Evolutionary conservation across 1,140 invertebrate species (phyloP), one percentile per base, ranked within the genome.

Genomic region (Eueides isabella): DNA sequence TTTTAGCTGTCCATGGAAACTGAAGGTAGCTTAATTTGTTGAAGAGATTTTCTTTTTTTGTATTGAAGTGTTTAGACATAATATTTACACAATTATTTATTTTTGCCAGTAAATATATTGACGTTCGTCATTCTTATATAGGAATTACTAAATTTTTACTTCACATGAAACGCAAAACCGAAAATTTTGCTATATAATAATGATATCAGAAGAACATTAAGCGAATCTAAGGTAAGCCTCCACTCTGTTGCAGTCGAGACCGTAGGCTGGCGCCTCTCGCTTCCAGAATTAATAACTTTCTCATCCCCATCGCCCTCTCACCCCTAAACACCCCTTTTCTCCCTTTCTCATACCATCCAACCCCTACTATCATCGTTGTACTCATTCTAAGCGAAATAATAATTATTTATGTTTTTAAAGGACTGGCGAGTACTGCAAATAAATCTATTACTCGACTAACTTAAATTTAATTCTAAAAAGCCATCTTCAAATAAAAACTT

Each of bases 211-310:
- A 86, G 85, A 88, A 89, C 87, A 90, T 88, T 92, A 91, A 88
- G 81, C 85, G 82, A 86, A 85, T 87, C 84, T 86, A 87, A 89
- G 89, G 89, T 91, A 88, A 92, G 89, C 87, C 84, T 87, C 87
- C 82, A 89, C 84, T 88, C 80, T 85, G 87, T 90, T 89, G 89
- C 89, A 92, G 88, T 88, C 82, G 86, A 83, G 86, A 87, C 84
- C 82, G 87, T 90, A 91, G 89, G 89, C 88, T 85, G 86, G 87
- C 87, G 85, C 87, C 85, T 86, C 86, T 90, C 90, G 88, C 89
- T 89, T 89, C 89, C 87, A 91, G 90, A 92, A 92, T 92, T 92
- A 92, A 92, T 92, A 92, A 91, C 89, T 91, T 91, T 91, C 85
- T 85, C 85, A 70, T 75, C 85, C 82, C 85, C 82, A 69, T 66